Evolutionary conservation across 2,888 invertebrate genomes (phyloP), one percentile per base, ranked within the genome.

Genomic region (Lacanobia oleracea): DNA sequence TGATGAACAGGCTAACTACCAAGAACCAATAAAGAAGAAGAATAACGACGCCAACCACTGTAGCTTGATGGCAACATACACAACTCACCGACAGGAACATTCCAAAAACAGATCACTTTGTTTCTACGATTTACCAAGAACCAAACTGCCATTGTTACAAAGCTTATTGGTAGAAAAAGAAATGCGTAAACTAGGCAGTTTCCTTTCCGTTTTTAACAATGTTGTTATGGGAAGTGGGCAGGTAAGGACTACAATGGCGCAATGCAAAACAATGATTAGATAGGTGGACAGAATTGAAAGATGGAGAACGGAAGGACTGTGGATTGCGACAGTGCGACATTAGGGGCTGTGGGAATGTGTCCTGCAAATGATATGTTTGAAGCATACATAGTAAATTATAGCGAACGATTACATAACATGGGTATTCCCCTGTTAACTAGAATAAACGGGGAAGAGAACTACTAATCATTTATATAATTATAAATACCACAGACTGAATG

Each of bases 191-290:
- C 68, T 68, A 74, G 62, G 72, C 57, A 54, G 77, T 83, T 84
- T 83, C 81, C 83, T 88, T 86, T 90, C 86, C 86, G 88, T 79
- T 86, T 83, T 82, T 67, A 84, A 87, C 86, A 88, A 88, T 84
- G 84, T 80, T 88, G 86, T 88, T 90, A 88, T 91, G 88, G 87
- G 88, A 89, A 90, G 85, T 85, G 81, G 67, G 67, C 77, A 83
- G 66, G 79, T 67, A 83, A 83, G 79, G 82, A 83, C 75, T 75
- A 83, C 85, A 88, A 88, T 85, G 77, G 83, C 51, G 67, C 75
- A 81, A 81, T 72, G 74, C 80, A 66, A 80, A 82, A 77, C 81
- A 82, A 77, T 79, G 77, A 81, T 81, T 79, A 82, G 75, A 81
- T 75, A 77, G 74, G 77, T 63, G 67, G 77, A 75, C 71, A 59